Conservation (phyloP, 1,140 invertebrate species). For the Scaptodrosophila lebanonensis region DNA sequence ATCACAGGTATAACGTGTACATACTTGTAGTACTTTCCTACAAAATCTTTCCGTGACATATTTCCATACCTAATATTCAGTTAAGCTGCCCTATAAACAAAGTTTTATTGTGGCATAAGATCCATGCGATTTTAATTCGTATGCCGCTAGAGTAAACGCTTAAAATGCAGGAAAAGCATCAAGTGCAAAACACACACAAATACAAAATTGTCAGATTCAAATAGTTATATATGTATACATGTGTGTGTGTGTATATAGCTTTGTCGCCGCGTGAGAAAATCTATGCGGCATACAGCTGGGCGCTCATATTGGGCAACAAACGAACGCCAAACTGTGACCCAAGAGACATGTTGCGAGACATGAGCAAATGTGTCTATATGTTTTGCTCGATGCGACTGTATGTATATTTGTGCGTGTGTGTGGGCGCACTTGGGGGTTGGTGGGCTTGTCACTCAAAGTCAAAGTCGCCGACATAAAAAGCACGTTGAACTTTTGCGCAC, state of each 20-base stretch:
- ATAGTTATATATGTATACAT: background rate
- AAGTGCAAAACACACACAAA: too few relatives aligned
- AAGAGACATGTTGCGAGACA: constrained; percentile 32
- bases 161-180: constrained; percentile 3
- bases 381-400: background rate
- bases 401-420: background rate
- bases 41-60: too few relatives aligned
- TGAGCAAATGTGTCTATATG: background rate
- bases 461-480: constrained; percentile 24
- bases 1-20: too few relatives aligned
- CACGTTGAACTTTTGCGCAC: constrained; percentile 55
- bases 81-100: too few relatives aligned
- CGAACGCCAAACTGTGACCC: constrained; percentile 13
- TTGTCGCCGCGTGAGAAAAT: constrained; percentile 60
- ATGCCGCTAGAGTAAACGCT: too few relatives aligned
- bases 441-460: constrained; percentile 21
- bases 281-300: constrained; percentile 72
- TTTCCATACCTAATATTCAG: too few relatives aligned
- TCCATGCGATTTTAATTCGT: too few relatives aligned
- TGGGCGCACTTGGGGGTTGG: constrained; percentile 28
- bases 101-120: too few relatives aligned
- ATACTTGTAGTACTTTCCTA: too few relatives aligned
- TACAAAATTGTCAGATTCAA: background rate
- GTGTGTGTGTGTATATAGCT: constrained; percentile 15
- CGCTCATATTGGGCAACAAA: constrained; percentile 50